Conservation (phyloP, 30 jellyfish, hydroid and myxozoan genomes). For the Chrysaora quinquecirrha region DNA sequence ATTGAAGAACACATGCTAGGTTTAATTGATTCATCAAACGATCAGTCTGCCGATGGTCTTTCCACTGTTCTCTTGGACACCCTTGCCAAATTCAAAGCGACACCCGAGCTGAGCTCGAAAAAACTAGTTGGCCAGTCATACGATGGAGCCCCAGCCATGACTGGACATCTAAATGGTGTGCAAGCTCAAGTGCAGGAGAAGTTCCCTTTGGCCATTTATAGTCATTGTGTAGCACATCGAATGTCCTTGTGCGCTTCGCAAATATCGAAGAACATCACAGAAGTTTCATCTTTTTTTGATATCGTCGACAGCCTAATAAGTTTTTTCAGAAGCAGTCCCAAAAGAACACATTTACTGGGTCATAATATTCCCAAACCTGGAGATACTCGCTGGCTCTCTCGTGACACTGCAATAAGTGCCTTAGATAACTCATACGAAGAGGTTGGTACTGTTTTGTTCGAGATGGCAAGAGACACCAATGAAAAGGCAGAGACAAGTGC, state of each 20-base stretch:
- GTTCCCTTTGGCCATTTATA: constrained; percentile 27
- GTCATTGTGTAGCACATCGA: constrained; percentile 46
- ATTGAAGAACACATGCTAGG: constrained; percentile 49
- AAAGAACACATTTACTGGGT: constrained; percentile 37
- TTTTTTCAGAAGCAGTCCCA: constrained; percentile 58
- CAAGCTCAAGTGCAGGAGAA: constrained; percentile 11
- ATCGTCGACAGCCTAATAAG: constrained; percentile 21
- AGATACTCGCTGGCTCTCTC: constrained; percentile 69
- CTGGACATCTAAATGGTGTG: constrained; percentile 39
- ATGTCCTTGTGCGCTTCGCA: constrained; percentile 32
- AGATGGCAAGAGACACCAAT: not conserved
- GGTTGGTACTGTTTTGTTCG: constrained; percentile 25
- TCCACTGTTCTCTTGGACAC: constrained; percentile 13
- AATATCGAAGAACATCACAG: constrained; percentile 21
- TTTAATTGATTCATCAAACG: constrained; percentile 39
- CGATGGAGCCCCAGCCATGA: constrained; percentile 58
- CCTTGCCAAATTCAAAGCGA: not conserved
- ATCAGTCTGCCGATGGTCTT: constrained; percentile 55
- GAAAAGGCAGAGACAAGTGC: constrained; percentile 8
- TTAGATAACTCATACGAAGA: constrained; percentile 37
- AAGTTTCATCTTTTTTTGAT: constrained; percentile 49
- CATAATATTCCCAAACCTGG: constrained; percentile 46
- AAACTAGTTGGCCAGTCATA: constrained; percentile 50
- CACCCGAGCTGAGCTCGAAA: not conserved
- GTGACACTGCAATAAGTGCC: constrained; percentile 31